A percentile compares a stretch with the other conserved stretches of the same genome.
These are phyloP conservation scores for Drosophila falleni DNA, from an alignment of 2,888 invertebrate genomes.

Conservation along the genomic window DNA sequence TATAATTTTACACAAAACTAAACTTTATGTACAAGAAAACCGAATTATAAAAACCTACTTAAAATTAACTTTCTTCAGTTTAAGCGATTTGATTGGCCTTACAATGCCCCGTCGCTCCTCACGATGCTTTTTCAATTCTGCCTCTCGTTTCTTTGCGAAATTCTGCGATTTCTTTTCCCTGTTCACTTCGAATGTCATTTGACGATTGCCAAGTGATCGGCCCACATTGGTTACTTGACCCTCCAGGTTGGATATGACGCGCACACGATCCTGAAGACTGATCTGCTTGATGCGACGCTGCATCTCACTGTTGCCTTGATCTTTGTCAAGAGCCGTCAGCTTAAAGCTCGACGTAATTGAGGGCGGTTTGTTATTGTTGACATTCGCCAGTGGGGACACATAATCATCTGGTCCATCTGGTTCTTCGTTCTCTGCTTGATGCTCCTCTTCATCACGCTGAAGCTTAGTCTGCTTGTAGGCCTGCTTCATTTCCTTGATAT, in stretches of 20 bases:
- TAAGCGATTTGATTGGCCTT: slow-evolving; percentile 86
- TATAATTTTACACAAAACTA: slow-evolving; percentile 40
- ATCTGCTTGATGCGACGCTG: slow-evolving; percentile 72
- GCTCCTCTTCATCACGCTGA: slow-evolving; percentile 79
- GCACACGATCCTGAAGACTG: slow-evolving; percentile 90
- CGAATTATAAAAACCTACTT: slow-evolving; percentile 67
- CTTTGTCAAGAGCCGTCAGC: slow-evolving; percentile 88
- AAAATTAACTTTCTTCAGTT: slow-evolving; percentile 85
- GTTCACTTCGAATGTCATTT: slow-evolving; percentile 91
- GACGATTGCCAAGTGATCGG: slow-evolving; percentile 90
- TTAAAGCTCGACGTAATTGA: slow-evolving; percentile 84
- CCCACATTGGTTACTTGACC: slow-evolving; percentile 85
- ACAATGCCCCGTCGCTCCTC: slow-evolving; percentile 90
- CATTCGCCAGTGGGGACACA: slow-evolving; percentile 40
- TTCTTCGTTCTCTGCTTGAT: slow-evolving; percentile 75
- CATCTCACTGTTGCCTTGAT: slow-evolving; percentile 79
- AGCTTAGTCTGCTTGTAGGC: slow-evolving; percentile 86
- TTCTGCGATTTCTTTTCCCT: slow-evolving; percentile 87
- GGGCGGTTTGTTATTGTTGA: slow-evolving; percentile 7
- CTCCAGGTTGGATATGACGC: slow-evolving; percentile 86
- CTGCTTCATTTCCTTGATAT: slow-evolving; percentile 93
- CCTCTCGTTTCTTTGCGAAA: slow-evolving; percentile 87
- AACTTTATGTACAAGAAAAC: slow-evolving; percentile 39
- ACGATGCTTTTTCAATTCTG: slow-evolving; percentile 88
- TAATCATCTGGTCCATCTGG: slow-evolving; percentile 42